A percentile compares a stretch with the other conserved stretches of the same genome.
These are phyloP conservation scores for Chaetura pelagica DNA, from an alignment of 2,113 vertebrate genomes.

Conservation along the genomic window DNA sequence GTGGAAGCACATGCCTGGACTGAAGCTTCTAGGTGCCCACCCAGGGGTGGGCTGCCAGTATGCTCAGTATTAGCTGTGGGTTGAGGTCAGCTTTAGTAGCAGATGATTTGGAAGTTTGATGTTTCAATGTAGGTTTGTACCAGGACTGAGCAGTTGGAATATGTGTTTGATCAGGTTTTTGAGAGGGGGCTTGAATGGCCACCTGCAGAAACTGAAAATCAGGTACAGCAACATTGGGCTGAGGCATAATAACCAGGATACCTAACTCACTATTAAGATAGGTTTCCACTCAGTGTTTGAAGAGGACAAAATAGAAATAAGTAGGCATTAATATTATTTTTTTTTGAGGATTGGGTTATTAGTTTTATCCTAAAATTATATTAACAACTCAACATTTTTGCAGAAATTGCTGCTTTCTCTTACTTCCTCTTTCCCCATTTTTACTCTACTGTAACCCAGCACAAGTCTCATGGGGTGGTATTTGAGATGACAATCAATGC, in stretches of 20 bases:
- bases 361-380: background rate
- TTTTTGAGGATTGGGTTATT: background rate
- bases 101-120: background rate
- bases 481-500: background rate
- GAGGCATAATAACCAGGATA: background rate
- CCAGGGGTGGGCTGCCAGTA: background rate
- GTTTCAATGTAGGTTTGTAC: background rate
- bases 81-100: background rate
- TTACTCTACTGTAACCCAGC: background rate
- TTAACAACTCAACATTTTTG: background rate
- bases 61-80: background rate
- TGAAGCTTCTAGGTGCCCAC: background rate
- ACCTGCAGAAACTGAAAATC: background rate
- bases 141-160: background rate
- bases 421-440: background rate
- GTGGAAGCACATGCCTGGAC: accelerated
- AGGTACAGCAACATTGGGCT: background rate
- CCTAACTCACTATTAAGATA: background rate
- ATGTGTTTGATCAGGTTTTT: background rate
- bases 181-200: background rate
- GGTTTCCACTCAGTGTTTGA: background rate
- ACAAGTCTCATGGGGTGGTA: background rate
- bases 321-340: background rate
- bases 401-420: background rate
- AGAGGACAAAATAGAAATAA: background rate